phyloP scores from a whole-genome alignment of 2,113 vertebrate genomes.

The Caracal caracal region DNA sequence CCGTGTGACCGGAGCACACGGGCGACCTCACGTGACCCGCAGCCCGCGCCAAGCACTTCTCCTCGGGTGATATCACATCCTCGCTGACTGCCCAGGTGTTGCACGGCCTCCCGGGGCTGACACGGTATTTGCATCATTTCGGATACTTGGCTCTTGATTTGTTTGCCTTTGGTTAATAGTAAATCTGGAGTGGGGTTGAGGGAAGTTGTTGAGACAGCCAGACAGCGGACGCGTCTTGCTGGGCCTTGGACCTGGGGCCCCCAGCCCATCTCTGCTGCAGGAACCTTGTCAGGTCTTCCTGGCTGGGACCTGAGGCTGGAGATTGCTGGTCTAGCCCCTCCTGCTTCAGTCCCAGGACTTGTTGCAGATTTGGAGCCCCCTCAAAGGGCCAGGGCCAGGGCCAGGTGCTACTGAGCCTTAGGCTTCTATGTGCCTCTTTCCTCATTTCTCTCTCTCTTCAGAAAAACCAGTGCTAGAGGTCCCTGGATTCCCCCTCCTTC shows the following conservation, averaged over 20 bases:
- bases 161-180: constrained; percentile 57
- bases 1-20: constrained; percentile 65
- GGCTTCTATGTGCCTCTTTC: not conserved
- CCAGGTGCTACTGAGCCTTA: not conserved
- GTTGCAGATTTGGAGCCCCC: not conserved
- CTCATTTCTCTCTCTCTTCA: not conserved
- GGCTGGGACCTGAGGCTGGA: not conserved
- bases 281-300: not conserved
- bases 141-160: constrained; percentile 36
- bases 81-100: constrained; percentile 69
- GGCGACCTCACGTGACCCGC: constrained; percentile 37
- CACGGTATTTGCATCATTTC: constrained; percentile 71
- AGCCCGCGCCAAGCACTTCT: constrained; percentile 61
- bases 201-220: constrained; percentile 10
- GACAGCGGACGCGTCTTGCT: not conserved
- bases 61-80: constrained; percentile 62
- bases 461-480: not conserved
- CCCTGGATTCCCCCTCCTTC: too few relatives aligned
- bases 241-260: not conserved
- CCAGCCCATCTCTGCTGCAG: not conserved
- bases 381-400: not conserved
- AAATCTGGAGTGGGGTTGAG: not conserved
- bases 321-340: not conserved
- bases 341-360: not conserved
- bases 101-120: not conserved